Conservation (phyloP, 64 coral and sea anemone species). For the Montipora cactus region DNA sequence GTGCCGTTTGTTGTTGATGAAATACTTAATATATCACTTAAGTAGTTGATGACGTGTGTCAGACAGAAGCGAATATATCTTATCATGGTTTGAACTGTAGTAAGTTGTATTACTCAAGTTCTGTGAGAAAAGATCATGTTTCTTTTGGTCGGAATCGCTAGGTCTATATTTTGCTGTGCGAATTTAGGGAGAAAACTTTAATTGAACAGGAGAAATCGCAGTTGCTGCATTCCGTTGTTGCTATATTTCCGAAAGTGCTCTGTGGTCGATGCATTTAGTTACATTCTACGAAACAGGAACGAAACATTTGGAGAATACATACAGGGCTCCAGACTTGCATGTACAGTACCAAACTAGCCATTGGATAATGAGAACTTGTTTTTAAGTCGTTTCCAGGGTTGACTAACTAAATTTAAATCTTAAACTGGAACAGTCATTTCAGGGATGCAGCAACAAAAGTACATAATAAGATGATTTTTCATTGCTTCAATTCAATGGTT, state of each 20-base stretch:
- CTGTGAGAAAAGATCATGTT: too few species aligned
- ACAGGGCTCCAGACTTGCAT: not conserved
- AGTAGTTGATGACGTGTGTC: too few species aligned
- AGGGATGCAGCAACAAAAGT: not conserved
- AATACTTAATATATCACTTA: too few species aligned
- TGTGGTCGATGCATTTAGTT: not conserved
- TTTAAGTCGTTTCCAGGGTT: not conserved
- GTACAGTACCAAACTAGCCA: not conserved
- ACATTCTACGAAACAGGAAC: conserved; percentile 4
- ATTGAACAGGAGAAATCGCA: too few species aligned
- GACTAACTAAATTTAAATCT: not conserved
- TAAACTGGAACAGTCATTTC: conserved; percentile 8
- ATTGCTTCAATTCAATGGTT: conserved; percentile 1
- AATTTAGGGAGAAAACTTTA: too few species aligned
- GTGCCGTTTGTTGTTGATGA: too few species aligned
- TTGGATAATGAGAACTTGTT: not conserved
- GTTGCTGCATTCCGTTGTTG: too few species aligned
- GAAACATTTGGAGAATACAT: conserved; percentile 8
- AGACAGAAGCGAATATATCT: too few species aligned
- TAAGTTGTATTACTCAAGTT: too few species aligned
- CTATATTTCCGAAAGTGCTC: not conserved
- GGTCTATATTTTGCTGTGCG: too few species aligned
- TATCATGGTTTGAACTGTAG: too few species aligned
- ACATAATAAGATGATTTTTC: not conserved
- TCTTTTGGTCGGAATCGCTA: too few species aligned